Conservation (phyloP, 2,113 vertebrate genomes). For the Strix uralensis region DNA sequence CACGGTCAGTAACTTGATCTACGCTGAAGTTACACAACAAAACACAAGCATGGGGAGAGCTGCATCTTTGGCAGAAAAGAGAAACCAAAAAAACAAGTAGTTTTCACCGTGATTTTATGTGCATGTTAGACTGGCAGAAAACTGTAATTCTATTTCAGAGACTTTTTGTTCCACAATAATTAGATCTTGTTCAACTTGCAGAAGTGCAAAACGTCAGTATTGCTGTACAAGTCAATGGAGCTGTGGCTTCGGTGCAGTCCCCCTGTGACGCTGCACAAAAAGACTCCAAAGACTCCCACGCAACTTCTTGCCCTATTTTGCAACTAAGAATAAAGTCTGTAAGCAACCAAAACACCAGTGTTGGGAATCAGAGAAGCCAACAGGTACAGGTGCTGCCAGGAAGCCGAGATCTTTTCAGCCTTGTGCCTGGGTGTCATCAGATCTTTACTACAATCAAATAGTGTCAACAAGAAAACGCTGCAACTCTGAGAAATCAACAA, state of each 20-base stretch:
- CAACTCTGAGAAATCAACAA: not conserved
- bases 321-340: not conserved
- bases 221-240: not conserved
- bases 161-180: not conserved
- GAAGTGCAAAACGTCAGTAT: not conserved
- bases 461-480: not conserved
- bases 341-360: not conserved
- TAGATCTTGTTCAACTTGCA: rapidly evolving
- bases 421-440: not conserved
- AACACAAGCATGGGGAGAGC: not conserved
- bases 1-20: rapidly evolving
- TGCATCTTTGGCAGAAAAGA: not conserved
- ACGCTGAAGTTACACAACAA: not conserved
- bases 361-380: not conserved
- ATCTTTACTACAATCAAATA: not conserved
- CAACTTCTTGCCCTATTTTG: not conserved
- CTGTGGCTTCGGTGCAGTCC: not conserved
- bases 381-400: not conserved
- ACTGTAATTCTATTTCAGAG: rapidly evolving
- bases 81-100: not conserved
- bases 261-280: not conserved
- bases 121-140: not conserved
- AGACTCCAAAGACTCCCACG: not conserved
- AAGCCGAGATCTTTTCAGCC: not conserved
- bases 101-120: rapidly evolving